phyloP scores from a whole-genome alignment of 2,888 invertebrate genomes.

The Dynastes hyllus region DNA sequence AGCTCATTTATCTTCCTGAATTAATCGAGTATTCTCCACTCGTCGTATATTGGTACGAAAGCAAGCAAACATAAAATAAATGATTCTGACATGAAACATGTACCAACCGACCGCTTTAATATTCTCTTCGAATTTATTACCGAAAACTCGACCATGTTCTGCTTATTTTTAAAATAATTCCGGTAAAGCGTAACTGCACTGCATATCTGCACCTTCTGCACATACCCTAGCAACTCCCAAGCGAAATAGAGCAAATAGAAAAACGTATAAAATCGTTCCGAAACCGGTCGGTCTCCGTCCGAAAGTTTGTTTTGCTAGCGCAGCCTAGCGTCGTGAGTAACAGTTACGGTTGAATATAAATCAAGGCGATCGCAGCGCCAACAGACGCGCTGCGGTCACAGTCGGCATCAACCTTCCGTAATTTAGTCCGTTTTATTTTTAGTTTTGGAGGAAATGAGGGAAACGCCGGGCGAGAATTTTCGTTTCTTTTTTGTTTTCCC shows the following conservation, averaged over 20 bases:
- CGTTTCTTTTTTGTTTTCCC: too few relatives aligned
- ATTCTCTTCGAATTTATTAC: neutral
- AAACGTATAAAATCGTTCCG: neutral
- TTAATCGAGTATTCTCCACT: too few relatives aligned
- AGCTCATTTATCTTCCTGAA: too few relatives aligned
- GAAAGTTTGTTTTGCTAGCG: slow-evolving; percentile 26
- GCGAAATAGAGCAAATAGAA: neutral
- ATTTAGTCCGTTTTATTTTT: slow-evolving; percentile 21
- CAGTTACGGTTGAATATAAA: slow-evolving; percentile 30
- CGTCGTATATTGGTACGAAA: too few relatives aligned
- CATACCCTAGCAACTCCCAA: neutral
- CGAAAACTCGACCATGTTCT: neutral
- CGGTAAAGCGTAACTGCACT: neutral
- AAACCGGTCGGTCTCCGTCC: slow-evolving; percentile 4
- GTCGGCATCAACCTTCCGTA: slow-evolving; percentile 14
- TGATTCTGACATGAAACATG: neutral
- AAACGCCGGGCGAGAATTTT: neutral
- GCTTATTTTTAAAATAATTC: neutral
- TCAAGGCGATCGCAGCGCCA: slow-evolving; percentile 25
- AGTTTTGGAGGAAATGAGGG: neutral
- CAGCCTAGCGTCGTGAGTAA: slow-evolving; percentile 10
- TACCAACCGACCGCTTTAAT: neutral
- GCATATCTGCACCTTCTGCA: neutral
- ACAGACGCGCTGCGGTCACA: slow-evolving; percentile 27
- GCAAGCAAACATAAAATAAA: too few relatives aligned